phyloP scores from a whole-genome alignment of 2,113 vertebrate species.

The Melanerpes aurifrons region DNA sequence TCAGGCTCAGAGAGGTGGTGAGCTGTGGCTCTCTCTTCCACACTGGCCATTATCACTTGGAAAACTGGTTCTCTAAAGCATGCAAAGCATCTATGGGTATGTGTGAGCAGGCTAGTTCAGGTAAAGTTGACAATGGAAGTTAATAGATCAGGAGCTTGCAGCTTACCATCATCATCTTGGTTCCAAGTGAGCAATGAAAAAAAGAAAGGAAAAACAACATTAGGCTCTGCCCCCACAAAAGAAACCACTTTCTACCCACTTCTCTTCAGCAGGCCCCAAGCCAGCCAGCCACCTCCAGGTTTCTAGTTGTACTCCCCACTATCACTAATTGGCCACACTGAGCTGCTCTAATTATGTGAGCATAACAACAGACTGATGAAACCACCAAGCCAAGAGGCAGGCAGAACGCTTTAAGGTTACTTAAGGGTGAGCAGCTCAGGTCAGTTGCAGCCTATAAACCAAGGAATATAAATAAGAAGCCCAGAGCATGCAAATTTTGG shows the following conservation, averaged over 20 bases:
- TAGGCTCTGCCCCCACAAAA: neutral
- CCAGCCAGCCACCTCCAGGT: neutral
- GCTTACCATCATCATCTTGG: slow-evolving; percentile 54
- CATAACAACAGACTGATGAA: neutral
- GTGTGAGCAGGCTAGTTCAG: neutral
- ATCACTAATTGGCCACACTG: neutral
- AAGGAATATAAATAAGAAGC: neutral
- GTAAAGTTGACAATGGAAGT: neutral
- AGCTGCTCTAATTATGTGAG: neutral
- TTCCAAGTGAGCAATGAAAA: neutral
- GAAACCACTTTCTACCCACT: neutral
- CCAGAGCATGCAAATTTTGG: neutral
- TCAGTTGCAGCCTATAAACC: neutral
- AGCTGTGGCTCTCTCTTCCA: neutral
- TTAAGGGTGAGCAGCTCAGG: neutral
- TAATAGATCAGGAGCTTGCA: neutral
- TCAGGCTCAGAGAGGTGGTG: neutral
- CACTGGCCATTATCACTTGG: neutral
- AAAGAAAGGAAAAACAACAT: neutral
- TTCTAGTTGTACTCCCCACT: neutral
- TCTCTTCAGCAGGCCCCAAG: neutral
- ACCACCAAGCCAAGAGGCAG: neutral
- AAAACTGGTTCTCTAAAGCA: neutral
- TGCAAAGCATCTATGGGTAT: neutral
- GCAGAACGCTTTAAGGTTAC: neutral